These are phyloP conservation scores for Saccostrea echinata DNA, from an alignment of 1,140 invertebrate genomes.

Conservation along the genomic window DNA sequence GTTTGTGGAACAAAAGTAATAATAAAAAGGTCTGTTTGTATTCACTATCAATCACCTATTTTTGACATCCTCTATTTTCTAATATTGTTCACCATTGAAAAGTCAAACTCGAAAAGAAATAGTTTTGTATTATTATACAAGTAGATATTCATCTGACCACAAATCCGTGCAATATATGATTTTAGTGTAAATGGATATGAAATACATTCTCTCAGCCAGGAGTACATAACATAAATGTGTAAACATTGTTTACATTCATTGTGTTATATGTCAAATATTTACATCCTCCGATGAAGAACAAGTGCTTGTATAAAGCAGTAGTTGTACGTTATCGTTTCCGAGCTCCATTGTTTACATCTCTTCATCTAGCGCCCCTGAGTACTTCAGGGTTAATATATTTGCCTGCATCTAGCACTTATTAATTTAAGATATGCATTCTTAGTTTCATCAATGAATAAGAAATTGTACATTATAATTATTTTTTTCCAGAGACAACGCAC, in stretches of 20 bases:
- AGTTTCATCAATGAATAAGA: background rate
- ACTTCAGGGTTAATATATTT: background rate
- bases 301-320: background rate
- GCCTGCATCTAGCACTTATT: background rate
- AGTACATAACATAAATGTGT: too few relatives aligned
- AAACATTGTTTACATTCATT: background rate
- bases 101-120: too few relatives aligned
- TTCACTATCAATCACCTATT: too few relatives aligned
- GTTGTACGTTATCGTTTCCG: background rate
- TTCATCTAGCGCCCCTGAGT: background rate
- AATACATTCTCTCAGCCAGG: too few relatives aligned
- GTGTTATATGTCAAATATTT: background rate
- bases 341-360: conserved; percentile 6
- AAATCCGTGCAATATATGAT: too few relatives aligned
- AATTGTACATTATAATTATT: background rate
- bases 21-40: too few relatives aligned
- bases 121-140: too few relatives aligned
- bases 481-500: background rate
- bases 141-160: too few relatives aligned
- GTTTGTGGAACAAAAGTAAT: too few relatives aligned
- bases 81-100: too few relatives aligned
- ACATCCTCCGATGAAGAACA: background rate
- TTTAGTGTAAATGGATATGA: too few relatives aligned
- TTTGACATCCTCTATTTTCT: too few relatives aligned
- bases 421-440: background rate